Base-by-base conservation (phyloP, 1,140 invertebrate genomes). In the Coboldia fuscipes region DNA sequence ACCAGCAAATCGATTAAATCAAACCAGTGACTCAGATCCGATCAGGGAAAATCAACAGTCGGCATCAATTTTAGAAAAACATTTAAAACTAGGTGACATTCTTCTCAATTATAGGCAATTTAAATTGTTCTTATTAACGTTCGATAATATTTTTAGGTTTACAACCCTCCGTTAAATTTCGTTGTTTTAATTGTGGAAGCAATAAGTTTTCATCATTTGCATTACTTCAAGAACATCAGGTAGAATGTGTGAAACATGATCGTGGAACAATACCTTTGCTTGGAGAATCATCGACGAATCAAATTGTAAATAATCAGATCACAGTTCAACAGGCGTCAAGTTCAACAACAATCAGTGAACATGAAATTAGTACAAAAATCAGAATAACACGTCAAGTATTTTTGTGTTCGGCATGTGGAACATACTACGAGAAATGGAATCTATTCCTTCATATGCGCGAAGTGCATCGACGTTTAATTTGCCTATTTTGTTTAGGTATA, bases 351-450 rank as follows among this genome's bases (percentile, higher is more conserved):
- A 40, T 39, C 37, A 34, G 44, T 7, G 8, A 42, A 41, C 51
- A 49, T 41, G 39, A 34, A 36, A 47, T 27, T 42, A 45, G 29
- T 48, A 37, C 45, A 44, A 36, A 44, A 57, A 42, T 38, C 42
- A 23, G 66, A 44, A 66, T 70, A n/a, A 72, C 70, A 15, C 57
- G 73, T 29, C 75, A 75, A 56, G 75, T 78, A 34, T 81, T 75
- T 41, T 49, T 77, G 12, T 84, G 79, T 48, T 71, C 72, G 8
- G 70, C 72, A 1, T 84, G 79, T 50, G 72, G 68, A 17, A 76
- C 69, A 3, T 80, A 81, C 42, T 80, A 78, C 56, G 75, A 81
- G 54, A 75, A 75, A 41, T 82, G 77, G 75, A 78, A 81, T 56
- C 56, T 82, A 19, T 82, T 80, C 49, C 48, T 77, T 9, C 79